A percentile compares a stretch with the other conserved stretches of the same genome.
Evolutionary conservation across 1,140 invertebrate genomes (phyloP).

Genomic region (Eueides isabella): DNA sequence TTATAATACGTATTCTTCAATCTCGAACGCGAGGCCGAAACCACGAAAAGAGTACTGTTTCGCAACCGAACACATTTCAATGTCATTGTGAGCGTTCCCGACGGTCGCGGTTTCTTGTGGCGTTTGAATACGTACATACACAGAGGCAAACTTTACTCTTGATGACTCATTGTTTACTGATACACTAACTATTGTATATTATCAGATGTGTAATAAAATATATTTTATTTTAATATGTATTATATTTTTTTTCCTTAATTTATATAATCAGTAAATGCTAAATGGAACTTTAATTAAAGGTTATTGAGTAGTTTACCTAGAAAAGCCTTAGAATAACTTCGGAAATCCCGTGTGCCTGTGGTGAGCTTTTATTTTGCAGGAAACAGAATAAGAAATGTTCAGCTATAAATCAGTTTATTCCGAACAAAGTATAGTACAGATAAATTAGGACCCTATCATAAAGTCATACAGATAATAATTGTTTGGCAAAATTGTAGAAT

Average conservation of each 20-base stretch:
- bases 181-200: neutral
- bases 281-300: neutral
- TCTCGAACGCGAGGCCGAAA: slow-evolving; percentile 72
- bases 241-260: neutral
- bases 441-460: slow-evolving; percentile 24
- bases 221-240: neutral
- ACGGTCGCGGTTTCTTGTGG: slow-evolving; percentile 46
- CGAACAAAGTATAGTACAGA: neutral
- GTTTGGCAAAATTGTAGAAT: slow-evolving; percentile 22
- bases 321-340: slow-evolving; percentile 22
- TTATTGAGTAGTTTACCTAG: slow-evolving; percentile 33
- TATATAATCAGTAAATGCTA: no score
- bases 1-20: slow-evolving; percentile 80
- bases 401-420: slow-evolving; percentile 38
- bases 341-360: slow-evolving; percentile 26
- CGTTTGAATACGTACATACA: slow-evolving; percentile 19
- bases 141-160: slow-evolving; percentile 3
- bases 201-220: neutral
- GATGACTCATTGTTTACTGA: slow-evolving; percentile 6
- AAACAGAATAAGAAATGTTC: slow-evolving; percentile 41
- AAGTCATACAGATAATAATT: slow-evolving; percentile 31
- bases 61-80: slow-evolving; percentile 74
- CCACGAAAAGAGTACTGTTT: slow-evolving; percentile 78
- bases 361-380: slow-evolving; percentile 44
- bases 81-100: slow-evolving; percentile 68